Conservation (phyloP, 2,113 vertebrate genomes). For the Pseudopodoces humilis region DNA sequence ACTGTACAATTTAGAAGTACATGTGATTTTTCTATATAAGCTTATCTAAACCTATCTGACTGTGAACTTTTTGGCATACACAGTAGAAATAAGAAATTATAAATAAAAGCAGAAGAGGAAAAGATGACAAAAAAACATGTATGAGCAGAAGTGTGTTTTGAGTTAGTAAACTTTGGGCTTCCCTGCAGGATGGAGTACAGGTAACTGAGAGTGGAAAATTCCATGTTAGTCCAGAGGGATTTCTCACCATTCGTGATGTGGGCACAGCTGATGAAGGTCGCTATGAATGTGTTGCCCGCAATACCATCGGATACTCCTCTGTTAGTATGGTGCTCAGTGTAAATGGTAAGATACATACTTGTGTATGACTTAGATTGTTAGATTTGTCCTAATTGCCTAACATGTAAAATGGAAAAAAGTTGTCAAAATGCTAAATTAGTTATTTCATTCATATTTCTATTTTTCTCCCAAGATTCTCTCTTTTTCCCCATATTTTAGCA, state of each 20-base stretch:
- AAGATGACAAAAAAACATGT: not conserved
- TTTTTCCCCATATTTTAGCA: not conserved
- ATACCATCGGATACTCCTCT: slow-evolving; percentile 89
- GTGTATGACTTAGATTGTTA: not conserved
- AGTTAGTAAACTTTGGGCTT: not conserved
- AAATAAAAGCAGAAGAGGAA: not conserved
- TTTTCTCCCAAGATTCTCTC: not conserved
- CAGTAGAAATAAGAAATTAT: not conserved
- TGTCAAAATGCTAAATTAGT: not conserved
- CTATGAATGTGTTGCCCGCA: slow-evolving; percentile 93
- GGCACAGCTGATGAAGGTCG: slow-evolving; percentile 90
- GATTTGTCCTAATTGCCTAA: not conserved
- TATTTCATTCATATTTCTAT: not conserved
- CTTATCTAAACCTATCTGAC: not conserved
- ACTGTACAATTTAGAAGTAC: not conserved
- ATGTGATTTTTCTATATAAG: not conserved
- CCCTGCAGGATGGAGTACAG: slow-evolving; percentile 90
- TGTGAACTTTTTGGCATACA: not conserved
- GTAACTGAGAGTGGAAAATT: slow-evolving; percentile 98
- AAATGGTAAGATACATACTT: slow-evolving; percentile 77
- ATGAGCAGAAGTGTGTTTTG: not conserved
- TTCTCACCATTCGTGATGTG: slow-evolving; percentile 89
- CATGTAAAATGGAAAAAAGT: not conserved
- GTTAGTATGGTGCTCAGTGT: slow-evolving; percentile 93
- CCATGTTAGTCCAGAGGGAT: slow-evolving; percentile 89